These are phyloP conservation scores for Clarias fuscus DNA, from an alignment of 2,797 vertebrate species.

Conservation along the genomic window DNA sequence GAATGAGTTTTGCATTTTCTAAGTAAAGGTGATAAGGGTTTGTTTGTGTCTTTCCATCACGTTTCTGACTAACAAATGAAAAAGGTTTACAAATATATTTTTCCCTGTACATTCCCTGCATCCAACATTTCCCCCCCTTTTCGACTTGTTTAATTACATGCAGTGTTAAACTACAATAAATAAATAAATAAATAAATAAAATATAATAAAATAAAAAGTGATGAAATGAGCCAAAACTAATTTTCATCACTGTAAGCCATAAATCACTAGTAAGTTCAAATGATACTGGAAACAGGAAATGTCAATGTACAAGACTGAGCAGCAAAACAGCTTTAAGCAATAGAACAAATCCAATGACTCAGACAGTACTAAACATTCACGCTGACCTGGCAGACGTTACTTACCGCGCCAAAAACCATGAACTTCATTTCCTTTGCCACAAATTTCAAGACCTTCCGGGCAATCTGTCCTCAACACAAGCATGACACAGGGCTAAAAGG, in stretches of 20 bases:
- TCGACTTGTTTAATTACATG: background rate
- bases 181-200: background rate
- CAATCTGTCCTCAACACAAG: background rate
- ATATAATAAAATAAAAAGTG: too few species aligned
- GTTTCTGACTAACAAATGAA: background rate
- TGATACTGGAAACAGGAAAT: background rate
- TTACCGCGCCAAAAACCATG: background rate
- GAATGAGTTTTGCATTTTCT: background rate
- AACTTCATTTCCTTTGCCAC: background rate
- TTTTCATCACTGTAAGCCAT: background rate
- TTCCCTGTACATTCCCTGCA: background rate
- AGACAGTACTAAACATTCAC: background rate
- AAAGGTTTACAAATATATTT: background rate
- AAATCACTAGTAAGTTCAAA: background rate
- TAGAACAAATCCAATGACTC: background rate
- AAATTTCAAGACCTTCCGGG: background rate
- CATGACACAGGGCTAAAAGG: conserved; percentile 1
- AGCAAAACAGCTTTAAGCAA: background rate
- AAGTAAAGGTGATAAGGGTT: background rate
- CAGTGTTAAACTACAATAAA: background rate
- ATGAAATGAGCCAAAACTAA: background rate
- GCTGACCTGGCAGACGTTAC: background rate
- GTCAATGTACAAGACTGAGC: background rate
- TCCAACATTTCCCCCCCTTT: background rate
- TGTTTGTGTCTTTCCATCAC: background rate